Base-by-base conservation (phyloP, 2,113 vertebrate genomes). In the Ailuropoda melanoleuca region DNA sequence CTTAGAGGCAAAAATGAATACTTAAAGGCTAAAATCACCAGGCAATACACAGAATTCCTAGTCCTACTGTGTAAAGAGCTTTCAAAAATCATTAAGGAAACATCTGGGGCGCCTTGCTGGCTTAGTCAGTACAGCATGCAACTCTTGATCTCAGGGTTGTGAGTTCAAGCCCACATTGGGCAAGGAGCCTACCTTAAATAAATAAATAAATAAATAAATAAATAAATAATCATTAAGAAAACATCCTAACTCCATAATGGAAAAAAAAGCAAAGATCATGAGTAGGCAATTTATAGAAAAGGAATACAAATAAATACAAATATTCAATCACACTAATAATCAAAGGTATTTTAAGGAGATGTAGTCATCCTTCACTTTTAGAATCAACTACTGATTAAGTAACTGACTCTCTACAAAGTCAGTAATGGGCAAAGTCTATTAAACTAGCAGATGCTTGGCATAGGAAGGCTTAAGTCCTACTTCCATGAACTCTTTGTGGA, bases 1-100 rank as follows among this genome's bases (percentile, higher is more conserved):
- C 88, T 97, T 64, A 95, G 26, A 92, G 68, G 60, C 70, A 21
- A 94, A 91, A 75, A 58, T 81, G 43, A 90, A 81, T 74, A 9
- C 6, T 46, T 94, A 92, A 84, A 68, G 58, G 19, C 13, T 68
- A 46, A 17, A 66, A 70, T 78, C 9, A 11, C 14, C 19, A 50
- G 13, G 39, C 66, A 82, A 82, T 75, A 68, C 9, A n/a, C n/a
- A 68, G 34, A 29, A 66, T 58, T 58, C 72, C 15, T 91, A 39
- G 56, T 74, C 64, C 58, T 50, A 68, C 34, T 53, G 50, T 10
- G 26, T n/a, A 82, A 92, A 81, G 34, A 58, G 15, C 19, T 72
- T 72, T 58, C 50, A 39, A 50, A 88, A 86, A 56, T 53, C 53
- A 78, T 43, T 72, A 39, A 58, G 64, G n/a, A 81, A 48, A 80